Percentiles rank a stretch among this genome's conserved stretches.
Conservation (phyloP, 2,888 invertebrate species). For the Sarcophaga subvicina region DNA sequence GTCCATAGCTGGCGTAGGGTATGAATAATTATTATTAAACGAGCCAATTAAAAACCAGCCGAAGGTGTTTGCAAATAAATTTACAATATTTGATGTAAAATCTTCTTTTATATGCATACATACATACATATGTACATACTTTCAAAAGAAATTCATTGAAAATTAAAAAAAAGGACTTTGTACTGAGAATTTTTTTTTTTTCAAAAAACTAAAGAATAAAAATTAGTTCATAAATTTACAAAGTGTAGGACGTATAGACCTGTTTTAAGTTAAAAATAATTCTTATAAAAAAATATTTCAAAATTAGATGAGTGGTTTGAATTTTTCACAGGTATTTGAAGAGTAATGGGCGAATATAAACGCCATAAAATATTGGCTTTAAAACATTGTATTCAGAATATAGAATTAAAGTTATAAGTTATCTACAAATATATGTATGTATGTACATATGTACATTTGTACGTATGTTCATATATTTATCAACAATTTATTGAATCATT, state of each 20-base stretch:
- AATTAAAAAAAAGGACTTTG: conserved; percentile 26
- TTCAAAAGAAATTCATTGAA: background rate
- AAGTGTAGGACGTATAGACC: background rate
- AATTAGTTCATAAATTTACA: background rate
- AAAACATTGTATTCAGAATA: background rate
- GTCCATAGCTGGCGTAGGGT: background rate
- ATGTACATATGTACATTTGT: background rate
- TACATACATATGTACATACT: background rate
- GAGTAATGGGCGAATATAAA: background rate
- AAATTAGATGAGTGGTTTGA: background rate
- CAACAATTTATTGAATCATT: background rate
- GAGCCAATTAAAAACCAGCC: conserved; percentile 51
- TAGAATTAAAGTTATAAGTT: no score
- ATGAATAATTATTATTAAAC: conserved; percentile 47
- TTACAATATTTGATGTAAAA: conserved; percentile 9
- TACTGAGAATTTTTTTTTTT: background rate
- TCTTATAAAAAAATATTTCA: background rate
- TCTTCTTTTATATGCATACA: background rate
- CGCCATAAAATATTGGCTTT: background rate
- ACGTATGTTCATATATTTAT: no score
- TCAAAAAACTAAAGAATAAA: background rate
- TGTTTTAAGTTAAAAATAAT: background rate
- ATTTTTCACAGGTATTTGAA: background rate
- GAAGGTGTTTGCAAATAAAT: conserved; percentile 45
- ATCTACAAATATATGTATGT: background rate